phyloP scores from a whole-genome alignment of 2,113 vertebrate species.

The Brachirus orientalis region DNA sequence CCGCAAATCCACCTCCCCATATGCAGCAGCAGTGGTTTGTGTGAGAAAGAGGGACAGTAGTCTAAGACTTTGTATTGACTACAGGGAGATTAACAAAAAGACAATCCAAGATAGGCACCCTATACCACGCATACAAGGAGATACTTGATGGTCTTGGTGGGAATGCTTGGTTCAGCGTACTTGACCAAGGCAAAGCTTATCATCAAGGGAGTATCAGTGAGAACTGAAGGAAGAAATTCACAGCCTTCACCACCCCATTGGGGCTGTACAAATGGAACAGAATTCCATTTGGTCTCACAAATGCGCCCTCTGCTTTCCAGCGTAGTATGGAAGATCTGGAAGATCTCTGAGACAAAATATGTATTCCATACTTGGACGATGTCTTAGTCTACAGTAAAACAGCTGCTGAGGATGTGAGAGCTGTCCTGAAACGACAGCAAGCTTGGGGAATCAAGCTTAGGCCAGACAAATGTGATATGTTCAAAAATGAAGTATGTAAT shows the following conservation, averaged over 20 bases:
- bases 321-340: conserved; percentile 14
- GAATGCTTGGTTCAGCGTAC: conserved; percentile 4
- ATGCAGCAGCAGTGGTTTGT: neutral
- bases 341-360: conserved; percentile 8
- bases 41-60: neutral
- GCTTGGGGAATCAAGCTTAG: neutral
- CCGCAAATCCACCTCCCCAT: conserved; percentile 6
- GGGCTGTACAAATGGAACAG: conserved; percentile 24
- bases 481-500: neutral
- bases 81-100: too few relatives aligned
- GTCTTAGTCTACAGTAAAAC: conserved; percentile 1
- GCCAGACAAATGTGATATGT: neutral
- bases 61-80: neutral
- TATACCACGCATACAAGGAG: conserved; percentile 21
- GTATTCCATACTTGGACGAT: conserved; percentile 14
- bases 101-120: conserved; percentile 7
- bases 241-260: conserved; percentile 16
- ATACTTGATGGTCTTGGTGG: conserved; percentile 21
- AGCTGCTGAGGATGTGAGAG: conserved; percentile 6
- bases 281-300: conserved; percentile 25
- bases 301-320: conserved; percentile 16
- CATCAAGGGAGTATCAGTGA: conserved; percentile 17
- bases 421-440: conserved; percentile 10
- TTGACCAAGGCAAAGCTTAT: conserved; percentile 17
- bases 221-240: neutral